Evolutionary conservation across 1,140 invertebrate genomes (phyloP).

Genomic region (Hypsibius dujardini): DNA sequence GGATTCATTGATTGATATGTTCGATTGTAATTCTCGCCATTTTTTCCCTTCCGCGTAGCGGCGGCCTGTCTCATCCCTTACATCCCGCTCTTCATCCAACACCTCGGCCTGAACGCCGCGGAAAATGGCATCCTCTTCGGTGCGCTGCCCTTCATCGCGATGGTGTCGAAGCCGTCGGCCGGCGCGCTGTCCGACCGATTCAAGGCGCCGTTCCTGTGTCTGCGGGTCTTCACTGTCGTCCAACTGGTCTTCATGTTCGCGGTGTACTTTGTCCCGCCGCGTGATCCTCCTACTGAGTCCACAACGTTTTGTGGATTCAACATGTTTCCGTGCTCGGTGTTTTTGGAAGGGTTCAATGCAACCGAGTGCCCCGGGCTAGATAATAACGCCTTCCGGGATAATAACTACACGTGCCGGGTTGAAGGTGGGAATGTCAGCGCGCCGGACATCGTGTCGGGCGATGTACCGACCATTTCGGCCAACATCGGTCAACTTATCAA

Average conservation of each 20-base stretch:
- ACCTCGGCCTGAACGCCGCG: conserved; percentile 29
- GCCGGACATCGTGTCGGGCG: too few relatives aligned
- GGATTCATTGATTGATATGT: too few relatives aligned
- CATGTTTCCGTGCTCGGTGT: not conserved
- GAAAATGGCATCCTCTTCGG: conserved; percentile 31
- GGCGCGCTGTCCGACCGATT: conserved; percentile 31
- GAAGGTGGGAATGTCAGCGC: too few relatives aligned
- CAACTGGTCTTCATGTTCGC: conserved; percentile 17
- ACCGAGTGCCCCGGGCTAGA: too few relatives aligned
- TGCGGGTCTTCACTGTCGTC: conserved; percentile 22
- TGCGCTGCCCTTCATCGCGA: conserved; percentile 29
- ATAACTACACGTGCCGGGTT: too few relatives aligned
- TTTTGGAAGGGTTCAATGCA: not conserved
- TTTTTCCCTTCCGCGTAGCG: too few relatives aligned
- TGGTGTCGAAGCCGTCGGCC: conserved; percentile 29
- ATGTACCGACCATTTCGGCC: too few relatives aligned
- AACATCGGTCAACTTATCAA: too few relatives aligned
- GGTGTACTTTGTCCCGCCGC: conserved; percentile 20
- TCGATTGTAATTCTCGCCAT: too few relatives aligned
- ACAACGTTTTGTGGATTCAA: not conserved
- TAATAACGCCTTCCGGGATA: too few relatives aligned
- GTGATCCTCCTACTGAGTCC: not conserved
- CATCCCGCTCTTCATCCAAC: conserved; percentile 30
- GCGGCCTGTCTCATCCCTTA: conserved; percentile 32
- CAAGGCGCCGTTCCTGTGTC: conserved; percentile 25